These are phyloP conservation scores for Crossocerus cetratus DNA, from an alignment of 2,888 invertebrate species.

Conservation along the genomic window DNA sequence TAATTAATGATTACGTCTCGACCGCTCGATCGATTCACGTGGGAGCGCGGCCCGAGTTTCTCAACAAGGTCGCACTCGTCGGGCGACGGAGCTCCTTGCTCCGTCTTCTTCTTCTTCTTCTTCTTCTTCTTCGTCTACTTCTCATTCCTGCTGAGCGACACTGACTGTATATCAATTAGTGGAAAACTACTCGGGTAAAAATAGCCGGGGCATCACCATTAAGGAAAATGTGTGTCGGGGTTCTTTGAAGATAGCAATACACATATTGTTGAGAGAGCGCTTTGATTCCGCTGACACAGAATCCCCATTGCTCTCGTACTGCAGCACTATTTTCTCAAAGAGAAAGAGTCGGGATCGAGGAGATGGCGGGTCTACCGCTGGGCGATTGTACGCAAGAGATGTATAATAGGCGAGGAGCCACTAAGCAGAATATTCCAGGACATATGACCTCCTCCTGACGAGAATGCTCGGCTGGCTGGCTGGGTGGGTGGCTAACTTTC, in stretches of 20 bases:
- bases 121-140: background rate
- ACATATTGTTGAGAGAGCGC: too few relatives aligned
- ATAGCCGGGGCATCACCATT: conserved; percentile 3
- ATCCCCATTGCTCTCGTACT: too few relatives aligned
- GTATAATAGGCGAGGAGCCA: too few relatives aligned
- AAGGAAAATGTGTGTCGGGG: conserved; percentile 2
- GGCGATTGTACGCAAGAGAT: too few relatives aligned
- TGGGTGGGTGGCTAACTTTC: conserved; percentile 54
- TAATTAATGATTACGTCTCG: conserved; percentile 61
- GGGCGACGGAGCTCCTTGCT: too few relatives aligned
- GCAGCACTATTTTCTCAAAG: too few relatives aligned
- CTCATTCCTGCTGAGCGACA: conserved; percentile 5
- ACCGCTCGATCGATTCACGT: conserved; percentile 46
- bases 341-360: too few relatives aligned
- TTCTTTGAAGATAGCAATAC: background rate
- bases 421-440: too few relatives aligned
- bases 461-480: too few relatives aligned
- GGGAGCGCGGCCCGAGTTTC: conserved; percentile 29
- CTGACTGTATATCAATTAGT: conserved; percentile 17
- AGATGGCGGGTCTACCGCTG: too few relatives aligned
- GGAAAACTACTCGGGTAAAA: conserved; percentile 9
- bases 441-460: too few relatives aligned
- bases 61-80: conserved; percentile 1
- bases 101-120: background rate
- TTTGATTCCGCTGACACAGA: too few relatives aligned